Evolutionary conservation across 2,888 invertebrate genomes (phyloP), one percentile per base, ranked within the genome.

Genomic region (Drosophila nigricruria): DNA sequence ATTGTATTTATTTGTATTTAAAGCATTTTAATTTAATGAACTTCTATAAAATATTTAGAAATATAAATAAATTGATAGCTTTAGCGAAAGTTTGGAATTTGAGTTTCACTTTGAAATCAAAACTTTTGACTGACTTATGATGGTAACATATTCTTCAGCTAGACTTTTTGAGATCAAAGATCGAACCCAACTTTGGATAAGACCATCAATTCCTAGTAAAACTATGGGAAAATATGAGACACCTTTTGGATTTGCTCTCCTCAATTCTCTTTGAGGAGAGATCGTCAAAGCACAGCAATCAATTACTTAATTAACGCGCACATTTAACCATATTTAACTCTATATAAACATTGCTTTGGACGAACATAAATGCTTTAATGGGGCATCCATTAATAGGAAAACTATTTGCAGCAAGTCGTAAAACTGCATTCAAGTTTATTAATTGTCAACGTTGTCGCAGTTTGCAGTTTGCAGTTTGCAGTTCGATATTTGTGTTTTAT

Each of bases 351-450:
- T 34, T 65, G 16, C 5, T 34, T 5, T 14, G 20, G 32, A 27
- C 34, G 10, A 36, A 18, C 56, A 61, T 65, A 42, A 60, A 59
- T 45, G 54, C 36, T 68, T 72, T 45, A 60, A 67, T 60, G 42
- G 27, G 30, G 23, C 49, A 34, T 27, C 32, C 45, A 63, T 59
- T 38, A 52, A 36, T 54, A 14, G 49, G 14, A 32, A 30, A 54
- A 53, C 27, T 40, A 25, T 67, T 23, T 14, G 27, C 47, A 53
- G 20, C 23, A 18, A 12, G 42, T 34, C 60, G 43, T 72, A 45
- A 77, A 72, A 61, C 34, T 77, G 76, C 77, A 77, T 65, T 70
- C 20, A 1, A 63, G 43, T 53, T 52, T 64, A 56, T 34, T 59
- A n/a, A 77, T 57, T 47, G 57, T 49, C 47, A 18, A 10, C 47